phyloP scores from a whole-genome alignment of 2,113 vertebrate species.

The Picathartes gymnocephalus region DNA sequence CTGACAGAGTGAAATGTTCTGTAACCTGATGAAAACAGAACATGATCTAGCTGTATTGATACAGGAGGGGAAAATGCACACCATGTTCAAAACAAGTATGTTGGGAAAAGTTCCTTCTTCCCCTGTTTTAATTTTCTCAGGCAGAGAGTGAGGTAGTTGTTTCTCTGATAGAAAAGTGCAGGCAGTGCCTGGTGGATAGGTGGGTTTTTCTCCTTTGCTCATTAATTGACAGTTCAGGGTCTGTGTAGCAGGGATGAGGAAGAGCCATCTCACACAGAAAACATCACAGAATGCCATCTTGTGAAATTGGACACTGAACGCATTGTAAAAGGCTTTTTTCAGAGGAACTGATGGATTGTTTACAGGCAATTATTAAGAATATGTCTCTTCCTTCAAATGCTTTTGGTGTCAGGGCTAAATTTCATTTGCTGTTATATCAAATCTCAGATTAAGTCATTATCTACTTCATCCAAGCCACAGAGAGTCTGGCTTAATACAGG shows the following conservation, averaged over 20 bases:
- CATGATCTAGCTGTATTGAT: not conserved
- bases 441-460: not conserved
- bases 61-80: not conserved
- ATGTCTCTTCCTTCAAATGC: not conserved
- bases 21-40: constrained; percentile 18
- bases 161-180: not conserved
- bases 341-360: not conserved
- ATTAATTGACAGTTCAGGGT: not conserved
- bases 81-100: not conserved
- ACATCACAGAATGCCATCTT: not conserved
- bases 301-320: not conserved
- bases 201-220: not conserved
- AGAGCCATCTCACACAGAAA: not conserved
- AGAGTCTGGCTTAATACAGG: not conserved
- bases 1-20: constrained; percentile 35
- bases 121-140: not conserved
- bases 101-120: not conserved
- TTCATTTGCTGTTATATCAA: not conserved
- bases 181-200: not conserved
- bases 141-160: not conserved
- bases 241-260: not conserved
- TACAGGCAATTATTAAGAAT: not conserved
- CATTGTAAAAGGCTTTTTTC: not conserved
- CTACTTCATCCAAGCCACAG: not conserved
- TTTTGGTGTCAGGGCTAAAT: not conserved